A percentile compares a stretch with the other conserved stretches of the same genome.
Conservation (phyloP, 2,888 invertebrate genomes). For the Clepsis dumicolana region DNA sequence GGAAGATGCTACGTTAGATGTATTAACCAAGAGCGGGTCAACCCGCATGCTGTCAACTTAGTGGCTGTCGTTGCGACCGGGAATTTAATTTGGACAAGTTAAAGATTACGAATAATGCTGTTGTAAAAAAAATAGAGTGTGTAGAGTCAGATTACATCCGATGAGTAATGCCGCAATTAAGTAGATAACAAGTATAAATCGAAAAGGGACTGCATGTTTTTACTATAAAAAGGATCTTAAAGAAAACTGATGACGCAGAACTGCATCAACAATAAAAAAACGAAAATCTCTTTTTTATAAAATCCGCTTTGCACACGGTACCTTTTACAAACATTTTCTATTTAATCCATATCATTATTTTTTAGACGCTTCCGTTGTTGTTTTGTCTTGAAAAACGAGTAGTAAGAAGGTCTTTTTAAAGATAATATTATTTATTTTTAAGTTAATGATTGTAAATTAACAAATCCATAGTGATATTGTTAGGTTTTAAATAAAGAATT, state of each 20-base stretch:
- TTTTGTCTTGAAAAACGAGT: slow-evolving; percentile 69
- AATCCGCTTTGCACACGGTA: not conserved
- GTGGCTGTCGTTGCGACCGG: slow-evolving; percentile 1
- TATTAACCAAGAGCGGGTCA: slow-evolving; percentile 15
- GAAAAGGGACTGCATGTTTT: not conserved
- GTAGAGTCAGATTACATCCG: not conserved
- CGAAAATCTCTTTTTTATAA: not conserved
- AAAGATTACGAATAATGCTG: slow-evolving; percentile 12
- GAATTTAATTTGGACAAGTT: slow-evolving; percentile 31
- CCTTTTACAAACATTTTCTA: not conserved
- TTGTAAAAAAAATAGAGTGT: slow-evolving; percentile 11
- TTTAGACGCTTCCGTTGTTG: slow-evolving; percentile 70
- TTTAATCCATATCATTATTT: slow-evolving; percentile 60
- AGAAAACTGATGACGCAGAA: not conserved
- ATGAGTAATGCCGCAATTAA: not conserved
- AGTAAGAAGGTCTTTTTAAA: slow-evolving; percentile 78
- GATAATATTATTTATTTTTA: slow-evolving; percentile 81
- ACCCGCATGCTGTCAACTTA: slow-evolving; percentile 38
- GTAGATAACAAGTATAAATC: not conserved
- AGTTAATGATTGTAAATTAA: slow-evolving; percentile 84
- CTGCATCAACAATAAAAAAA: not conserved
- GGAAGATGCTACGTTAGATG: slow-evolving; percentile 13
- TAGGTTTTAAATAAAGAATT: slow-evolving; percentile 70
- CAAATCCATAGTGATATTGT: slow-evolving; percentile 77
- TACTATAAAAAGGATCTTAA: not conserved